Percentiles rank a stretch among this genome's conserved stretches.
Conservation (phyloP, 2,113 vertebrate species). For the Colistium nudipinnis region DNA sequence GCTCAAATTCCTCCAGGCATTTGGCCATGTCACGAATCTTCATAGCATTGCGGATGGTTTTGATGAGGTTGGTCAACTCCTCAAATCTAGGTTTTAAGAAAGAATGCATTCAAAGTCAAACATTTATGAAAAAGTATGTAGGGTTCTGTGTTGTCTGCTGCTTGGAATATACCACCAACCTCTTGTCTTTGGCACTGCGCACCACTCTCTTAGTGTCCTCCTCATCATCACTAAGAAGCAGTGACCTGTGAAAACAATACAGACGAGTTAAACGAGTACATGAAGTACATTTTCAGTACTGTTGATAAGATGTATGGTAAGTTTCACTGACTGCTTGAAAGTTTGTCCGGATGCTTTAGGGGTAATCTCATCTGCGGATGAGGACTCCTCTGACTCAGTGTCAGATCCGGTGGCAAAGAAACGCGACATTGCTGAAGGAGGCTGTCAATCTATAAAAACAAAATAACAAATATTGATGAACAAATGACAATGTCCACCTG, state of each 20-base stretch:
- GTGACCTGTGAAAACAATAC: constrained; percentile 73
- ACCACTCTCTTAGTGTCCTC: constrained; percentile 93
- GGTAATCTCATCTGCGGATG: constrained; percentile 87
- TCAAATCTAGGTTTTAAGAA: constrained; percentile 83
- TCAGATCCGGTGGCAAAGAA: constrained; percentile 93
- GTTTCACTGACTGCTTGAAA: constrained; percentile 87
- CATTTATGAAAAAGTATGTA: too few relatives aligned
- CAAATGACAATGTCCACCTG: too few relatives aligned
- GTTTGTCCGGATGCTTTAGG: constrained; percentile 87
- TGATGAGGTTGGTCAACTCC: constrained; percentile 91
- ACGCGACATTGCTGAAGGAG: constrained; percentile 84
- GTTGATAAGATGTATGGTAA: neutral
- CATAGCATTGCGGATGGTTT: constrained; percentile 94
- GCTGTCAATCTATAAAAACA: constrained; percentile 50
- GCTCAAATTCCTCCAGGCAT: constrained; percentile 93
- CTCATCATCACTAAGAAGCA: constrained; percentile 92
- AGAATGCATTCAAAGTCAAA: neutral
- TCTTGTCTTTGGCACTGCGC: constrained; percentile 93
- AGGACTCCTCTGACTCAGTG: constrained; percentile 91
- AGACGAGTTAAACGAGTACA: neutral
- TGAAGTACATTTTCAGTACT: neutral
- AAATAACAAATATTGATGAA: neutral
- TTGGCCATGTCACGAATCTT: constrained; percentile 93
- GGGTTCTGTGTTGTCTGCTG: rapidly evolving
- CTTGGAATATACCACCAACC: constrained; percentile 69